Conservation (phyloP, 2,797 vertebrate genomes). For the Rhodeus uyekii region DNA sequence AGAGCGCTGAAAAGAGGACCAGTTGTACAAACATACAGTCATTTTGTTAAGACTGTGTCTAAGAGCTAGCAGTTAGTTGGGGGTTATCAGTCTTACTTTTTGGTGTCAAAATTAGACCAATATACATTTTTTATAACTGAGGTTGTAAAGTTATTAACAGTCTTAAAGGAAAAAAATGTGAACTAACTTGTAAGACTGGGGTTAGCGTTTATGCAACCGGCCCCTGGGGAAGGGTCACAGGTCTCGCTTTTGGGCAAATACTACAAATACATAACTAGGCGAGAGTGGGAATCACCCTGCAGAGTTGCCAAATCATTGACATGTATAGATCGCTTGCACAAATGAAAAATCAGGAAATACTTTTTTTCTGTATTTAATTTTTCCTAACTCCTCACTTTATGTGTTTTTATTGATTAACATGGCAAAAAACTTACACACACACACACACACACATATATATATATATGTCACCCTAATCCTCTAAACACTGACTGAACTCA, state of each 20-base stretch:
- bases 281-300: not conserved
- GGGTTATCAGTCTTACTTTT: not conserved
- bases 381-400: not conserved
- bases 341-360: not conserved
- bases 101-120: not conserved
- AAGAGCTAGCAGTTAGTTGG: not conserved
- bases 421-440: no score
- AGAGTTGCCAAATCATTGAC: not conserved
- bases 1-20: not conserved
- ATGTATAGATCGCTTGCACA: not conserved
- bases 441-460: no score
- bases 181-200: no score
- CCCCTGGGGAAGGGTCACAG: not conserved
- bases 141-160: not conserved
- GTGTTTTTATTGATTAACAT: not conserved
- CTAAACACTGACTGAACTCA: no score
- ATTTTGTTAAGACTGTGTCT: no score
- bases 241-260: not conserved
- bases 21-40: not conserved
- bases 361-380: not conserved
- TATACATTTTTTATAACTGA: not conserved
- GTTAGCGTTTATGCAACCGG: no score
- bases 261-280: not conserved
- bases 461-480: no score
- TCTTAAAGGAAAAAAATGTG: not conserved